Conservation (phyloP, 1,140 invertebrate species). For the Pemphigus obesinymphae region DNA sequence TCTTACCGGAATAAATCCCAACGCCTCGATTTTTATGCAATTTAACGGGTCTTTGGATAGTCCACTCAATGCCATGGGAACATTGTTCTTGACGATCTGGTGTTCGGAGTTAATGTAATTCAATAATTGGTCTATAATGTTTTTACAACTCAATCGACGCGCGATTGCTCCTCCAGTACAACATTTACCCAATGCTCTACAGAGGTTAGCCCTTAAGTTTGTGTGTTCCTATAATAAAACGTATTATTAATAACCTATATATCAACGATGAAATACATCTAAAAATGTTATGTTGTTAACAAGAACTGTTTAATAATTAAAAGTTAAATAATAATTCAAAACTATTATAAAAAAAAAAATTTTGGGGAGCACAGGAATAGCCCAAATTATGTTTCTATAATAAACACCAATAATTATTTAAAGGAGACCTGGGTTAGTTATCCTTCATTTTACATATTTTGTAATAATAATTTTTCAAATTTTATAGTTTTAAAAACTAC, state of each 20-base stretch:
- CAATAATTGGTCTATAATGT: neutral
- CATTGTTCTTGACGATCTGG: neutral
- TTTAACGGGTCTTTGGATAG: slow-evolving; percentile 7
- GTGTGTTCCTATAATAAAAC: neutral
- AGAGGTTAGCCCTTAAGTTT: neutral
- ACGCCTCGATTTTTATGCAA: neutral
- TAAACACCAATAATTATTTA: neutral
- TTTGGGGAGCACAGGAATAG: too few relatives aligned
- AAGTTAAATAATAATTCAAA: too few relatives aligned
- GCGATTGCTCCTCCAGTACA: neutral
- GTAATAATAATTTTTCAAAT: too few relatives aligned
- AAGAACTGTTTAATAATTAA: too few relatives aligned
- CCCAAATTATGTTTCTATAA: too few relatives aligned
- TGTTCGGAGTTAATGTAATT: neutral
- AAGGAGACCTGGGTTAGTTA: too few relatives aligned
- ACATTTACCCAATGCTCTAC: slow-evolving; percentile 25
- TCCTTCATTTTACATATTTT: too few relatives aligned
- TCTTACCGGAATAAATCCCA: slow-evolving; percentile 1
- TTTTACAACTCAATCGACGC: neutral
- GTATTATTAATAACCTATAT: neutral
- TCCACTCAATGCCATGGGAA: neutral
- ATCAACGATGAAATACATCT: too few relatives aligned
- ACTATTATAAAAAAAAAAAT: too few relatives aligned
- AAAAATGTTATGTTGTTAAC: too few relatives aligned
- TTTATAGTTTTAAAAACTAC: too few relatives aligned